Conservation (phyloP, 2,113 vertebrate species). For the Pungitius pungitius region DNA sequence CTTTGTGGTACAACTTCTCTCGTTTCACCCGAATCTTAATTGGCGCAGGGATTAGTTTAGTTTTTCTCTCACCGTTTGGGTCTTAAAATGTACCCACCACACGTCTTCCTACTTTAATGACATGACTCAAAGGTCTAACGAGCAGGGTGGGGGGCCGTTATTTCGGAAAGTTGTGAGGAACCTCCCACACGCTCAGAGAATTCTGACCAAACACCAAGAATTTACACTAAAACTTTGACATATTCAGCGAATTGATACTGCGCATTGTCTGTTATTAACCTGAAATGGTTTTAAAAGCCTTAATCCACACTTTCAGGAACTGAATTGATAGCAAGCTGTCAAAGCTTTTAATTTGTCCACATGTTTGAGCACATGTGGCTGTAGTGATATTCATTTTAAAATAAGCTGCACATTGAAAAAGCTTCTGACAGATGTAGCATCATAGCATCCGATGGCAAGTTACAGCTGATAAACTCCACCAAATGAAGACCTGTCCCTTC, state of each 20-base stretch:
- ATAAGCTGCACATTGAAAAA: background rate
- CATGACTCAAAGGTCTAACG: background rate
- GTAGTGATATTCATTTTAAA: background rate
- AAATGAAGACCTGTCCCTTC: background rate
- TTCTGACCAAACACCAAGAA: background rate
- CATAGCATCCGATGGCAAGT: background rate
- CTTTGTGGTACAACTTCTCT: background rate
- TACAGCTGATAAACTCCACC: background rate
- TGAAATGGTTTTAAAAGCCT: constrained; percentile 1
- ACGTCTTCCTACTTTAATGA: background rate
- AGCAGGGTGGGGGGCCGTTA: background rate
- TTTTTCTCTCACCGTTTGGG: constrained; percentile 3
- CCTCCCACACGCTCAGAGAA: background rate
- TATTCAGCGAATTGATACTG: background rate
- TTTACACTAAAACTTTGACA: background rate
- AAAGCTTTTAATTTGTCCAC: background rate
- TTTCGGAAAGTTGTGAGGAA: background rate
- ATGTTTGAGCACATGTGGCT: background rate
- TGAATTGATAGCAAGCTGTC: background rate
- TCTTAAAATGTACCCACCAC: background rate
- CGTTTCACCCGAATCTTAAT: background rate
- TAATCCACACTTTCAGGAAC: background rate
- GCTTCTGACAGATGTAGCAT: background rate
- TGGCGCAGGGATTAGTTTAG: no score
- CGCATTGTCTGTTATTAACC: background rate